Conservation (phyloP, 2,113 vertebrate species). For the Cricetomys ansorgei region DNA sequence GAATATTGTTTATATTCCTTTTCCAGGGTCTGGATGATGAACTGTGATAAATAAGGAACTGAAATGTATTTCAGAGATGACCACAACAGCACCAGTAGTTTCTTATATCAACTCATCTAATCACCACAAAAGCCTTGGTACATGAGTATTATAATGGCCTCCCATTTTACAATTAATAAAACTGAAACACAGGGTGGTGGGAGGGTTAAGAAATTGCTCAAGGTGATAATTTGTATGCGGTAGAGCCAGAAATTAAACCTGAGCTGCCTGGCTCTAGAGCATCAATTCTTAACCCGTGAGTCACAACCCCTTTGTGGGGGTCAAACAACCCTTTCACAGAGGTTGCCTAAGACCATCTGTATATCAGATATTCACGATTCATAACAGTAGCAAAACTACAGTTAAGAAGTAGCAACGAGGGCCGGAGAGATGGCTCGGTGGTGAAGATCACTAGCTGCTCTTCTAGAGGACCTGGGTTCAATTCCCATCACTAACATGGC, state of each 20-base stretch:
- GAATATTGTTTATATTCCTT: slow-evolving; percentile 46
- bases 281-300: no score
- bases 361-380: no score
- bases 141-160: background rate
- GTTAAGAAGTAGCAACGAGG: no score
- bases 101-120: slow-evolving; percentile 24
- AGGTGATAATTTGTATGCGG: background rate
- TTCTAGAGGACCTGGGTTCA: no score
- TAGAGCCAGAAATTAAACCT: slow-evolving; percentile 34
- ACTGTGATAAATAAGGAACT: background rate
- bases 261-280: background rate
- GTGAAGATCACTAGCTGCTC: no score
- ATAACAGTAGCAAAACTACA: no score
- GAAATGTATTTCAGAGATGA: slow-evolving; percentile 33
- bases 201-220: slow-evolving; percentile 32
- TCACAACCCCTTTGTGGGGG: no score
- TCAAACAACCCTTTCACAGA: no score
- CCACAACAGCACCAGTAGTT: background rate
- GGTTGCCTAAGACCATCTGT: no score
- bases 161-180: slow-evolving; percentile 43
- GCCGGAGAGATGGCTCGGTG: no score
- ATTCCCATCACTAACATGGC: no score
- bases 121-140: background rate
- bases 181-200: background rate
- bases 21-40: slow-evolving; percentile 26